Evolutionary conservation across 2,888 invertebrate genomes (phyloP), one percentile per base, ranked within the genome.

Genomic region (Drosophila ezoana): DNA sequence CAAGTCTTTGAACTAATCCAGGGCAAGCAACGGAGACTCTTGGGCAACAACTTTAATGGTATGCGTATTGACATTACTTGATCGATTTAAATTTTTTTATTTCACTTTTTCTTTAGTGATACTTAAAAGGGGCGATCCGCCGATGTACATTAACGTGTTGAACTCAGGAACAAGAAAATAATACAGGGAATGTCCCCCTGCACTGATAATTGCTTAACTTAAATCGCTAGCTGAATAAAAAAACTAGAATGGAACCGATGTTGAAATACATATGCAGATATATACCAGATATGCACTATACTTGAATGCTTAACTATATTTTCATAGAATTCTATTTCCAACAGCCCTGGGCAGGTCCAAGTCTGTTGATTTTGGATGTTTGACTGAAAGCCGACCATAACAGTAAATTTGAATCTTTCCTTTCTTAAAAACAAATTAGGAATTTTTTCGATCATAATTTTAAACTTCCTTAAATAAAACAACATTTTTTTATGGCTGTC

Each of bases 1-100:
- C 53, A 72, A 32, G 48, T 35, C 2, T 75, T 73, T 6, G 68
- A 72, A 40, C 16, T 73, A 14, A n/a, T 64, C 0, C 81, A 86
- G 20, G 74, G 57, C 10, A 32, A 65, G 0, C 40, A 63, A 3
- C 61, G 23, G 8, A 72, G 32, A 1, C 8, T 53, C 3, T 28
- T 84, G 16, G 57, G 54, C 8, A 43, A 28, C 8, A 58, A 48
- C 4, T 83, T 86, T 13, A 71, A 38, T n/a, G 74, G 83, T 81
- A 62, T 16, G 59, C 6, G 1, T 32, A 13, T 11, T 5, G 3
- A 3, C 18, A 9, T 16, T 28, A 3, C n/a, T 11, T 4, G 9
- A 5, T 16, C 4, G 3, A n/a, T 40, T 35, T 35, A 35, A 41
- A n/a, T n/a, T n/a, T n/a, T n/a, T n/a, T 35, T 20, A 1, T 6